Evolutionary conservation across 1,140 invertebrate species (phyloP), one percentile per base, ranked within the genome.

Genomic region (Geopemphigus sp.): DNA sequence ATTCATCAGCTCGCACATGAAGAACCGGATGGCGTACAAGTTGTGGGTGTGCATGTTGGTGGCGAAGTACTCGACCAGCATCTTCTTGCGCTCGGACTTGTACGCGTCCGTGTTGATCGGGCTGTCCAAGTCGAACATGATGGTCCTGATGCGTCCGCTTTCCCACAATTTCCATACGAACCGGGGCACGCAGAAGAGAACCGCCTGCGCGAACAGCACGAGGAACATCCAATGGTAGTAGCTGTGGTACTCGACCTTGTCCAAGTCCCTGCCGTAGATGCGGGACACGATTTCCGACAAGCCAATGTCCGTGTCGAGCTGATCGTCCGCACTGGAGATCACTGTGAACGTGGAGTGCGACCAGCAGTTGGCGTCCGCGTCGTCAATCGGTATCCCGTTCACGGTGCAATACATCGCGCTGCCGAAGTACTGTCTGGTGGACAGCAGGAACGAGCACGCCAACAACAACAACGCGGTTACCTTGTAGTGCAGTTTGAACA

Each of bases 161-260:
- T 95, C 93, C 92, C 93, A 95, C 1, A 92, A 92, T 83, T 95
- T 95, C 93, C 94, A 95, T 29, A 95, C 86, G 84, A 95, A 95
- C 5, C 94, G 90, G 6, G 95, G 95, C 70, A 97, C 89, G 86
- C 98, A 98, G 87, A 98, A 98, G 57, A 97, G 87, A 83, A 97
- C 93, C 15, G 95, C 95, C 85, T 93, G 92, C 87, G 98, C 94
- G 85, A 97, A 95, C 19, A 97, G 88, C 80, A 94, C 92, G 84
- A 98, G 95, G 84, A 94, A 95, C 54, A 97, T 93, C 95, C 95
- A 98, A 88, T 97, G 95, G 85, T 97, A 97, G 86, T 97, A 98
- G 83, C 95, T 95, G 50, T 12, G 50, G 50, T 12, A 4, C 5
- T 53, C 50, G 50, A 2, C 11, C 86, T 96, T 94, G 12, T 12